Evolutionary conservation across 2,113 vertebrate species (phyloP), one percentile per base, ranked within the genome.

Genomic region (Scomber scombrus): DNA sequence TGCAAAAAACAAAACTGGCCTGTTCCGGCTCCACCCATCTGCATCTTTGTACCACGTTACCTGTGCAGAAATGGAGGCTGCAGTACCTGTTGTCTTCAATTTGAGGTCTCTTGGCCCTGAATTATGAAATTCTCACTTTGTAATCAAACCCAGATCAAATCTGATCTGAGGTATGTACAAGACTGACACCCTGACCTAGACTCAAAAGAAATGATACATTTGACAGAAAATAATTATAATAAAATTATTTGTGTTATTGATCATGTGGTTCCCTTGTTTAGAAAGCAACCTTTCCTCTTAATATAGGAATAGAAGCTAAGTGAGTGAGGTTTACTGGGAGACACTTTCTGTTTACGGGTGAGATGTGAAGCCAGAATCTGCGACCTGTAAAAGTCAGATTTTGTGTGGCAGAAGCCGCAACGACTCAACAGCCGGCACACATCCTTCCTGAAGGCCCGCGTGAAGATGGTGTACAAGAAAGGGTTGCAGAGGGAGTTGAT

Each of bases 401-500:
- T 89, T 60, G n/a, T 66, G 40, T 91, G 91, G 74, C 96, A 96
- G 90, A 94, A 96, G 14, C 96, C 94, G 14, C 96, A 91, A 89
- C 94, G 96, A 72, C 95, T 95, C 89, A 97, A 75, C 75, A 99
- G 92, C 52, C 95, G 87, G 56, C 95, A 94, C 83, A 96, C 93
- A 60, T 99, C 97, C 83, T 94, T 96, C 78, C 91, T 94, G 88
- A 99, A 98, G 0, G 96, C 95, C 71, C 97, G 95, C 4, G 97
- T 98, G 93, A 98, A 99, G 77, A 99, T 97, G 0, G 97, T 97
- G 0, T 98, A 98, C 31, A 98, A 88, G 86, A 98, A 98, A 0
- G 97, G 97, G 85, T 98, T 99, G 83, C 97, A 97, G 0, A 97
- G 97, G 15, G 97, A 98, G 91, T 98, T 99, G 80, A 99, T 94